These are phyloP conservation scores for Bombus huntii DNA, from an alignment of 1,140 invertebrate species.

Conservation along the genomic window DNA sequence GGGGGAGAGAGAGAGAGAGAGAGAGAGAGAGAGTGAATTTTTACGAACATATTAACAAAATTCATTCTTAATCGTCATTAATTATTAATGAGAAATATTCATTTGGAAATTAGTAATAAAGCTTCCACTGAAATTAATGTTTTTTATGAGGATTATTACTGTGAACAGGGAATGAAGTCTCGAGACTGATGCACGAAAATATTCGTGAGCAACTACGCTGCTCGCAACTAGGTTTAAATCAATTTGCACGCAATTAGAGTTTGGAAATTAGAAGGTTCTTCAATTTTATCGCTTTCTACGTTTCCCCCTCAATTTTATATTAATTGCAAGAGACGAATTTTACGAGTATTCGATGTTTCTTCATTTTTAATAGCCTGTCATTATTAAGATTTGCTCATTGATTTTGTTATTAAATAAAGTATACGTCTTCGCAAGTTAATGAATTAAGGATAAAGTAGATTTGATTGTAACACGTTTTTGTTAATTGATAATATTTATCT, in stretches of 20 bases:
- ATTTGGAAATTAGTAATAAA: neutral
- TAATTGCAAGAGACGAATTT: neutral
- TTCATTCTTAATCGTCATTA: neutral
- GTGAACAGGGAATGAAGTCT: neutral
- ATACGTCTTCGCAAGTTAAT: neutral
- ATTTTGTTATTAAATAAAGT: neutral
- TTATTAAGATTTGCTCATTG: neutral
- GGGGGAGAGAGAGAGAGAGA: neutral
- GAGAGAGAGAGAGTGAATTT: neutral
- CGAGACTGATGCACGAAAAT: neutral
- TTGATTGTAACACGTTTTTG: too few species aligned
- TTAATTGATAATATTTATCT: too few species aligned
- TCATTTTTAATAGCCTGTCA: neutral
- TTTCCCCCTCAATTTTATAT: neutral
- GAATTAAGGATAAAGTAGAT: neutral
- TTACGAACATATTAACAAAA: neutral
- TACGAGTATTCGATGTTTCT: neutral
- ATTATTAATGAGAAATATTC: neutral
- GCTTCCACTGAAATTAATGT: neutral
- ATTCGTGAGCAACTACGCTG: neutral
- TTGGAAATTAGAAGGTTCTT: conserved; percentile 15
- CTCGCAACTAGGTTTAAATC: neutral
- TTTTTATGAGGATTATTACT: neutral
- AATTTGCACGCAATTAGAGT: conserved; percentile 26
- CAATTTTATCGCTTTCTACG: conserved; percentile 2